Evolutionary conservation across 1,140 invertebrate species (phyloP).

Genomic region (Holcopasites calliopsidis): DNA sequence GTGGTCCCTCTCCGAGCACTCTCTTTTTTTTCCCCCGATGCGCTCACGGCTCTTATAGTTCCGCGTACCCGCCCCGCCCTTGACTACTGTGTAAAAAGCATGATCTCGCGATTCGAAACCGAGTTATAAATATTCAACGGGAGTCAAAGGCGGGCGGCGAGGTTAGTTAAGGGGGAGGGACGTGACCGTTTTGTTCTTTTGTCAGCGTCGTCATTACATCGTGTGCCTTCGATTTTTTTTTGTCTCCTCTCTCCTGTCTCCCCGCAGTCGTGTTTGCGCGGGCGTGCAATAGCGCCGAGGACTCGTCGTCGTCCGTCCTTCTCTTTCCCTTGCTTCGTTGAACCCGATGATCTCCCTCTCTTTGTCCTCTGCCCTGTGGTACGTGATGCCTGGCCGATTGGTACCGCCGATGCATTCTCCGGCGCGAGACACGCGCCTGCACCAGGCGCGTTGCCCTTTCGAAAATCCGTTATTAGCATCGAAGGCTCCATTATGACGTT

Average conservation of each 20-base stretch:
- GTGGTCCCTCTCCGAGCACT: neutral
- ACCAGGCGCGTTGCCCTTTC: constrained; percentile 53
- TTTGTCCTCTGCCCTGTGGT: neutral
- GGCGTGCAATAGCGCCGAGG: constrained; percentile 16
- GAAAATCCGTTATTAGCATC: constrained; percentile 74
- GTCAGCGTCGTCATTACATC: constrained; percentile 55
- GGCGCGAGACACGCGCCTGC: constrained; percentile 45
- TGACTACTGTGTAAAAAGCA: constrained; percentile 32
- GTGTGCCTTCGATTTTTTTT: constrained; percentile 37
- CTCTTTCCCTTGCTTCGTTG: neutral
- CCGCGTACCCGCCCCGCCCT: constrained; percentile 20
- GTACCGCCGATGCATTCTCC: constrained; percentile 5
- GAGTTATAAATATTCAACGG: constrained; percentile 60
- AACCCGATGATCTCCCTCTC: neutral
- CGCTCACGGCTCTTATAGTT: constrained; percentile 5
- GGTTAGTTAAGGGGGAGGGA: constrained; percentile 1
- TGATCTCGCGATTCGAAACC: constrained; percentile 55
- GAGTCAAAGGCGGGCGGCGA: neutral
- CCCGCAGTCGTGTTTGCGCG: constrained; percentile 7
- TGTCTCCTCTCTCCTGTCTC: too few relatives aligned
- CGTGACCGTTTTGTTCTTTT: constrained; percentile 56
- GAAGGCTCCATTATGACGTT: constrained; percentile 76
- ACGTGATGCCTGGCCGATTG: neutral
- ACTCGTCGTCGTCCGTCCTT: constrained; percentile 2
- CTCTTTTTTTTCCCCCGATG: neutral